phyloP scores from a whole-genome alignment of 2,888 invertebrate species.

The Apamea epomidion region DNA sequence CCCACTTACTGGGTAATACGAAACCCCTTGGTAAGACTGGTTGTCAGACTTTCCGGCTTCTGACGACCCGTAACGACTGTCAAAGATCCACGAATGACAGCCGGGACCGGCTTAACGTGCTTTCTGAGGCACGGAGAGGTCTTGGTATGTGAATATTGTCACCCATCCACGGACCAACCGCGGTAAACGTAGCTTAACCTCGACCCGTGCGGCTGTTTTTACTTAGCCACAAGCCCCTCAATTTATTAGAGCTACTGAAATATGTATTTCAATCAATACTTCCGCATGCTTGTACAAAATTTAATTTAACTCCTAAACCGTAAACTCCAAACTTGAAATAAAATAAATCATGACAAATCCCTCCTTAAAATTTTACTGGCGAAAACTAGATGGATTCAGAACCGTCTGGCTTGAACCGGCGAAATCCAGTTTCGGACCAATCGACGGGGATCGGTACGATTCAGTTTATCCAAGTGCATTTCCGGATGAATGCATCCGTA shows the following conservation, averaged over 20 bases:
- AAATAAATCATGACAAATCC: conserved; percentile 63
- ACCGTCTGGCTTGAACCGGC: conserved; percentile 63
- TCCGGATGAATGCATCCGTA: conserved; percentile 65
- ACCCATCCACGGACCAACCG: too few relatives aligned
- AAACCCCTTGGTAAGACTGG: too few relatives aligned
- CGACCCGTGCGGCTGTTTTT: too few relatives aligned
- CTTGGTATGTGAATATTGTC: too few relatives aligned
- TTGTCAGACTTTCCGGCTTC: too few relatives aligned
- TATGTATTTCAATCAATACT: conserved; percentile 40
- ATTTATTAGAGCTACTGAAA: conserved; percentile 19
- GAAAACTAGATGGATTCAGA: conserved; percentile 62
- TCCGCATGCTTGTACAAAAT: conserved; percentile 13
- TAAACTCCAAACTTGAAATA: conserved; percentile 55
- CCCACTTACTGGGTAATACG: too few relatives aligned
- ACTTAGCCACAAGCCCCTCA: neutral
- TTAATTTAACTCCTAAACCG: conserved; percentile 46
- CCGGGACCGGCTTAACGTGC: too few relatives aligned
- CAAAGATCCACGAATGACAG: too few relatives aligned
- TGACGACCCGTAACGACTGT: too few relatives aligned
- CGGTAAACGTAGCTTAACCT: too few relatives aligned
- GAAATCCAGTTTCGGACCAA: conserved; percentile 68
- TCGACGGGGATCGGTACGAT: conserved; percentile 62
- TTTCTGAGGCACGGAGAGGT: too few relatives aligned
- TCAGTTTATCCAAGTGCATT: conserved; percentile 69
- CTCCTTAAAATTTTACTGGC: conserved; percentile 62